Conservation (phyloP, 1,140 invertebrate genomes). For the Drosophila kikkawai region DNA sequence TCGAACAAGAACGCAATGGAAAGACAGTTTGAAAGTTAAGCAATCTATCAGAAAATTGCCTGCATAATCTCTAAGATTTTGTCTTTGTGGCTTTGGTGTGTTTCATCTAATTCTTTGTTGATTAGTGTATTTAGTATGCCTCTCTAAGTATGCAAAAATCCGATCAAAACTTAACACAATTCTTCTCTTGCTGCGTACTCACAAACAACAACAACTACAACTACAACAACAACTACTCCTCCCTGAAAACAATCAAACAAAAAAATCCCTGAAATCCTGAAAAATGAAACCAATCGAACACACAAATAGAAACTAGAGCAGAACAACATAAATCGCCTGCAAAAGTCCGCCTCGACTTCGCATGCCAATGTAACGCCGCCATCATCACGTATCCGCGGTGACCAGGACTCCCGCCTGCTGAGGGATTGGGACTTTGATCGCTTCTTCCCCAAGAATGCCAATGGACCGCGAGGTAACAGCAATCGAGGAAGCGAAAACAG, state of each 20-base stretch:
- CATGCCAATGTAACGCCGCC: conserved; percentile 58
- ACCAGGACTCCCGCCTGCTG: conserved; percentile 85
- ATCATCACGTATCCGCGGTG: conserved; percentile 25
- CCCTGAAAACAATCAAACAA: conserved; percentile 21
- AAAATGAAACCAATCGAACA: conserved; percentile 12
- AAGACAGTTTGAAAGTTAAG: too few relatives aligned
- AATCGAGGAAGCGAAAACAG: conserved; percentile 28
- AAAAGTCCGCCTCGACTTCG: conserved; percentile 84
- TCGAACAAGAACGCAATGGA: background rate
- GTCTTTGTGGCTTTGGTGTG: conserved; percentile 15
- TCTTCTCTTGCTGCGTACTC: conserved; percentile 79
- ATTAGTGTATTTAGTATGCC: conserved; percentile 41
- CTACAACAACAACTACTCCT: conserved; percentile 46
- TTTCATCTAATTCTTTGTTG: background rate
- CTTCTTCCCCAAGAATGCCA: conserved; percentile 89
- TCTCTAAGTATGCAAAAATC: conserved; percentile 48
- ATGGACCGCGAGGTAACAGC: conserved; percentile 3
- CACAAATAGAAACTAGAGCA: conserved; percentile 79
- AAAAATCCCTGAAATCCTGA: conserved; percentile 8
- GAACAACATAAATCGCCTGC: conserved; percentile 78
- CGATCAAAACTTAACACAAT: conserved; percentile 58
- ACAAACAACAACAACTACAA: conserved; percentile 56
- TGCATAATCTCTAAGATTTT: background rate
- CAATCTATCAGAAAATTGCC: background rate
- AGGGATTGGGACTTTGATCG: conserved; percentile 94